Evolutionary conservation across 2,888 invertebrate species (phyloP), one percentile per base, ranked within the genome.

Genomic region (Amphipoea oculea): DNA sequence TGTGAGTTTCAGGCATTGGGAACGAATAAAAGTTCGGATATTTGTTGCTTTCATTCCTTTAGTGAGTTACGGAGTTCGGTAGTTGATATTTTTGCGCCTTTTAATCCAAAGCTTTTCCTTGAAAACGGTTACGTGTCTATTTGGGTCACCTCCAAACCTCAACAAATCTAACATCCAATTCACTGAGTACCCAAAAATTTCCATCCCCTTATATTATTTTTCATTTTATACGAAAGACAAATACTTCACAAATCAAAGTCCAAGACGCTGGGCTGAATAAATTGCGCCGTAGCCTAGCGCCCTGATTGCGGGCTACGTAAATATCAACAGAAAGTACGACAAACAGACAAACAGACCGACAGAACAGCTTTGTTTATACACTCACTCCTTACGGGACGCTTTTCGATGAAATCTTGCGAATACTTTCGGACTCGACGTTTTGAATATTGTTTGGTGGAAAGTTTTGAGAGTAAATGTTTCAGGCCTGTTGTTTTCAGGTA

Each of bases 231-330:
- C 78, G 78, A 89, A 91, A 91, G 89, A 88, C 89, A 92, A 92
- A 90, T 90, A 90, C 86, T 83, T 90, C 79, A 90, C 90, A 92
- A 92, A 92, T 92, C 92, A 89, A 88, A 86, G 87, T 82, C 84
- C 88, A 89, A 89, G 89, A 90, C 89, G 90, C 87, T 91, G 92
- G 91, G 88, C 89, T 86, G 90, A 90, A 89, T 86, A 91, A 88
- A 89, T 90, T 86, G 72, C 65, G 57, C 71, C 69, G 82, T 62
- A 76, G 86, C 82, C 81, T 86, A 77, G 71, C 88, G 78, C 80
- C 79, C 89, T 90, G 90, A 90, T 89, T 89, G 89, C 82, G 88
- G 71, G 80, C 89, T 80, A 78, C 78, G 82, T 76, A 82, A 90
- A 90, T 85, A 87, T 82, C 81, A 79, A 88, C 84, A 82, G 82